Percentiles rank a stretch among this genome's conserved stretches.
These are phyloP conservation scores for Neomorphus geoffroyi DNA, from an alignment of 2,797 vertebrate genomes.

Conservation along the genomic window DNA sequence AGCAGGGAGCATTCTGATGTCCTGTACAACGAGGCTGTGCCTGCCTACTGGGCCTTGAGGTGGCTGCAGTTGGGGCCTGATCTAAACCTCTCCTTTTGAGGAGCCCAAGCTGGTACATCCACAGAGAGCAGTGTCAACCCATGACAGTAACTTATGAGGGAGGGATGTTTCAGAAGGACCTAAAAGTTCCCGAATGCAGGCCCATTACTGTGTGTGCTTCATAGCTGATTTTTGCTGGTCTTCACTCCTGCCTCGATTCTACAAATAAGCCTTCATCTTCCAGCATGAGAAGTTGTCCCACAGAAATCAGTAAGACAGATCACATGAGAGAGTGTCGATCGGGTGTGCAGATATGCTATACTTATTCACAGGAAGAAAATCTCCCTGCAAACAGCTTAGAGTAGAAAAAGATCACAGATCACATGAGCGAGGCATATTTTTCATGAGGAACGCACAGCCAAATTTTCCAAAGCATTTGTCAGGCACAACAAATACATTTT, in stretches of 20 bases:
- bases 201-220: background rate
- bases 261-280: background rate
- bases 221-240: background rate
- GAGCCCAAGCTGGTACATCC: background rate
- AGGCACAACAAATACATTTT: background rate
- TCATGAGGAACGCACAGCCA: background rate
- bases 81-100: background rate
- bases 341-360: background rate
- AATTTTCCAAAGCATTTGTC: background rate
- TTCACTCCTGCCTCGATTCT: background rate
- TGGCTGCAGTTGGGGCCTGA: background rate
- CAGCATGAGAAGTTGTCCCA: background rate
- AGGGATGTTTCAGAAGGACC: background rate
- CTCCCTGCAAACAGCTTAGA: background rate
- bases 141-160: background rate
- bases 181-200: background rate
- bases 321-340: background rate
- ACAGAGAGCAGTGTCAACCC: background rate
- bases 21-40: background rate
- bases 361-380: background rate
- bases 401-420: background rate
- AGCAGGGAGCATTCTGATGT: background rate
- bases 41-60: background rate
- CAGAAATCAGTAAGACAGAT: background rate
- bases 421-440: background rate